phyloP scores from a whole-genome alignment of 2,888 invertebrate genomes.

The Nephrocerus scutellatus region DNA sequence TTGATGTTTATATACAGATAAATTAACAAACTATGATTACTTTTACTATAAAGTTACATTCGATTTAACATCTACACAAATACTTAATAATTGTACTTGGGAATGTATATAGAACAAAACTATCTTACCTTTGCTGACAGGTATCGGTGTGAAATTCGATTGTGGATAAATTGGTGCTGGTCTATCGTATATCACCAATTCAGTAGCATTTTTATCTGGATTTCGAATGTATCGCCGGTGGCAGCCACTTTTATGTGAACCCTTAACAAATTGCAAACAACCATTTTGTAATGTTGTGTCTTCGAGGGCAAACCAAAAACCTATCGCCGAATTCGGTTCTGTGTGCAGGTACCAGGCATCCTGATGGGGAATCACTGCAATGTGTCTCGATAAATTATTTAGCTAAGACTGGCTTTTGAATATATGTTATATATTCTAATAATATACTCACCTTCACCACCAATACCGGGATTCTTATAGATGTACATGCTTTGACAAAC shows the following conservation, averaged over 20 bases:
- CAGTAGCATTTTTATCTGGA: slow-evolving; percentile 56
- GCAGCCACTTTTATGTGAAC: slow-evolving; percentile 81
- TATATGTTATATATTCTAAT: slow-evolving; percentile 4
- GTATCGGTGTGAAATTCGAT: slow-evolving; percentile 68
- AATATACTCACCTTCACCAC: slow-evolving; percentile 84
- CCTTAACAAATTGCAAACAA: slow-evolving; percentile 85
- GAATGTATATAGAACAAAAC: no score
- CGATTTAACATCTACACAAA: no score
- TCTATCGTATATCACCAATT: slow-evolving; percentile 61
- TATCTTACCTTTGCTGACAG: slow-evolving; percentile 71
- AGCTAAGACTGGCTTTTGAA: neutral
- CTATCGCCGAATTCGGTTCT: slow-evolving; percentile 71
- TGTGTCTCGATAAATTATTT: slow-evolving; percentile 2
- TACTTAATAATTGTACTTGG: no score
- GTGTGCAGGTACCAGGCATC: slow-evolving; percentile 85
- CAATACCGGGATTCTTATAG: slow-evolving; percentile 88
- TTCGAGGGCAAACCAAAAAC: slow-evolving; percentile 95
- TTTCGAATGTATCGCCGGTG: slow-evolving; percentile 63
- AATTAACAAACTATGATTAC: no score
- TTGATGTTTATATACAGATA: no score
- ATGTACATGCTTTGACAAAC: slow-evolving; percentile 97
- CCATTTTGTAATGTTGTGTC: slow-evolving; percentile 91
- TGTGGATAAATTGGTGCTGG: slow-evolving; percentile 63
- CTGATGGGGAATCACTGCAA: slow-evolving; percentile 64
- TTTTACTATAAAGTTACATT: no score